A percentile compares a stretch with the other conserved stretches of the same genome.
phyloP scores from a whole-genome alignment of 2,113 vertebrate species.

The Macquaria ambigua region DNA sequence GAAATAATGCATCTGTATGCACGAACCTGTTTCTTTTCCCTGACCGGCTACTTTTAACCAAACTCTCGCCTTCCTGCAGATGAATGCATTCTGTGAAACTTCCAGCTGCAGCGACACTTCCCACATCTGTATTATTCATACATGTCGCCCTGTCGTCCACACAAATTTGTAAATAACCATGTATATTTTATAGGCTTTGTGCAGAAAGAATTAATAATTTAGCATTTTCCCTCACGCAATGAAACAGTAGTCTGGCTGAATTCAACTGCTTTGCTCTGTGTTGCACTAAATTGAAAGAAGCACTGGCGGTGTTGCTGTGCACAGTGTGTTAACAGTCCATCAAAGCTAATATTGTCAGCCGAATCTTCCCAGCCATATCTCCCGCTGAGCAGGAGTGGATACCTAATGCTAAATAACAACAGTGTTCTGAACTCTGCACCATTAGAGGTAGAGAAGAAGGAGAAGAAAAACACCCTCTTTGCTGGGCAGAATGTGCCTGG shows the following conservation, averaged over 20 bases:
- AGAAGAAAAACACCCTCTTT: slow-evolving; percentile 23
- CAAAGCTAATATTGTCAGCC: slow-evolving; percentile 41
- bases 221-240: slow-evolving; percentile 66
- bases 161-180: slow-evolving; percentile 78
- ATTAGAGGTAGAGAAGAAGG: slow-evolving; percentile 21
- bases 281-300: slow-evolving; percentile 23
- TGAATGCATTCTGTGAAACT: slow-evolving; percentile 38
- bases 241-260: slow-evolving; percentile 35
- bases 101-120: slow-evolving; percentile 60
- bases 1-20: slow-evolving; percentile 28
- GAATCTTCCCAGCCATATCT: not conserved
- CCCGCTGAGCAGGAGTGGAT: slow-evolving; percentile 32
- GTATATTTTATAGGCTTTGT: slow-evolving; percentile 79
- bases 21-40: slow-evolving; percentile 11
- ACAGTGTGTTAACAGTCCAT: slow-evolving; percentile 36
- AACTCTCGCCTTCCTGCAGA: slow-evolving; percentile 26
- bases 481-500: slow-evolving; percentile 34
- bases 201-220: slow-evolving; percentile 77
- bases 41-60: slow-evolving; percentile 18
- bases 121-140: slow-evolving; percentile 78
- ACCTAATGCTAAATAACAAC: slow-evolving; percentile 52
- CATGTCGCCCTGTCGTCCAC: slow-evolving; percentile 65
- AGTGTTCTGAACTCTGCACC: slow-evolving; percentile 24
- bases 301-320: not conserved
- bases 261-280: slow-evolving; percentile 27